Conservation (phyloP, 2,113 vertebrate species). For the Promerops cafer region DNA sequence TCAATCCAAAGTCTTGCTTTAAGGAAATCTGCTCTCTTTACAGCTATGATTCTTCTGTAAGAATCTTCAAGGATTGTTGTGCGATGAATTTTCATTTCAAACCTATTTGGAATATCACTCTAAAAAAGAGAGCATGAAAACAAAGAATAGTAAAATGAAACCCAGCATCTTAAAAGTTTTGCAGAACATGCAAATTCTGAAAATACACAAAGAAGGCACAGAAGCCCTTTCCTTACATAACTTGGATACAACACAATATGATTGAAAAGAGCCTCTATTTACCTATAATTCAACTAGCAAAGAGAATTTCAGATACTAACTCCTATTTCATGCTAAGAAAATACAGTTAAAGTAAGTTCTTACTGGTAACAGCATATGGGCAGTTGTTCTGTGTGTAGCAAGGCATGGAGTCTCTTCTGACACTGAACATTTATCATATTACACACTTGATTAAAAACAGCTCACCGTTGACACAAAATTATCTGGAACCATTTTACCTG, state of each 20-base stretch:
- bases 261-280: not conserved
- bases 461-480: not conserved
- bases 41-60: constrained; percentile 87
- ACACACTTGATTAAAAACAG: not conserved
- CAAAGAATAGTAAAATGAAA: not conserved
- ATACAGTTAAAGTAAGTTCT: not conserved
- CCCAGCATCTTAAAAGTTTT: not conserved
- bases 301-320: not conserved
- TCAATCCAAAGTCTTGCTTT: constrained; percentile 97
- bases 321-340: not conserved
- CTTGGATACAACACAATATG: not conserved
- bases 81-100: constrained; percentile 92
- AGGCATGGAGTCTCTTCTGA: not conserved
- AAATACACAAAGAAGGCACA: not conserved
- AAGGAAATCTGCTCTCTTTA: constrained; percentile 88
- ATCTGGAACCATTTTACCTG: not conserved
- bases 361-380: not conserved
- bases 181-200: not conserved
- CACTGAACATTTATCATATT: not conserved
- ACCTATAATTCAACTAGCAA: not conserved
- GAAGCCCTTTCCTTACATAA: not conserved
- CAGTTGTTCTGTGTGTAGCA: not conserved
- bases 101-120: constrained; percentile 95
- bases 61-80: constrained; percentile 92
- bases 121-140: constrained; percentile 22